Conservation (phyloP, 1,140 invertebrate genomes). For the Phthorimaea operculella region DNA sequence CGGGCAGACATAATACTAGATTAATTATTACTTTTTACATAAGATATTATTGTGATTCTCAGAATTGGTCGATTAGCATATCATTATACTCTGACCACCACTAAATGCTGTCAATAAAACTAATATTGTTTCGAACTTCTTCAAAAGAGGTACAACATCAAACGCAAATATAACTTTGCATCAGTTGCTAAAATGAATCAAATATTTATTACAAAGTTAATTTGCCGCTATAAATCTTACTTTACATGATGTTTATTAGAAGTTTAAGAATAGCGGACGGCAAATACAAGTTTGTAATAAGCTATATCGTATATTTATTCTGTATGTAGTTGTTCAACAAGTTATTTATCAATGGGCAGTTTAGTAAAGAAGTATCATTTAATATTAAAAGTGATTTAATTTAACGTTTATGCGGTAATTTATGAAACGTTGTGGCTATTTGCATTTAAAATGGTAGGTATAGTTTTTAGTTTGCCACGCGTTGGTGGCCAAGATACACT, state of each 20-base stretch:
- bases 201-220: background rate
- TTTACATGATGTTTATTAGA: background rate
- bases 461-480: no score
- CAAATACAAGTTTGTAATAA: background rate
- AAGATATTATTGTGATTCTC: conserved; percentile 28
- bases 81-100: background rate
- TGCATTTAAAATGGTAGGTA: no score
- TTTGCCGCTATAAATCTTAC: background rate
- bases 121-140: background rate
- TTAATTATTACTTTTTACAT: conserved; percentile 38
- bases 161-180: background rate
- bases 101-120: background rate
- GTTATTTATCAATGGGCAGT: background rate
- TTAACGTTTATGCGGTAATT: no score
- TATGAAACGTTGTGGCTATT: no score
- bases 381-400: no score
- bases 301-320: background rate
- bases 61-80: conserved; percentile 33
- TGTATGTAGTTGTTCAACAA: background rate
- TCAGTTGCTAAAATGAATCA: background rate
- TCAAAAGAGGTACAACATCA: background rate
- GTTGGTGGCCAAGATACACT: no score
- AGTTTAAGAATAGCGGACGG: background rate
- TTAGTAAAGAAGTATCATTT: no score
- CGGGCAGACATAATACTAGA: conserved; percentile 37